phyloP scores from a whole-genome alignment of 2,113 vertebrate species.

The Phylloscopus trochiloides region DNA sequence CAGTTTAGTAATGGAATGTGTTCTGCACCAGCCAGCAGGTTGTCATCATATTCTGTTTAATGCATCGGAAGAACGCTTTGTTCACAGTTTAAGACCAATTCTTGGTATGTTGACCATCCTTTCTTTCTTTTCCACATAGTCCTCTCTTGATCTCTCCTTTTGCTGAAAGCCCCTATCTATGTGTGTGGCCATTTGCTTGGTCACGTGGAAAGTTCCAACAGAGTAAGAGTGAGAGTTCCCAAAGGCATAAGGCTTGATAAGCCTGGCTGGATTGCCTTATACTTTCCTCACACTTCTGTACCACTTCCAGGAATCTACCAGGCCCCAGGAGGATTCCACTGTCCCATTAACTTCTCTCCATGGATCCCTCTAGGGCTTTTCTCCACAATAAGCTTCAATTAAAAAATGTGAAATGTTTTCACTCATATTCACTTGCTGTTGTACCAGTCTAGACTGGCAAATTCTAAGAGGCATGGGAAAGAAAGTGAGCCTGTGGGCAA shows the following conservation, averaged over 20 bases:
- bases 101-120: not conserved
- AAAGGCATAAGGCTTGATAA: not conserved
- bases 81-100: not conserved
- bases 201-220: not conserved
- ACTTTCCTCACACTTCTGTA: not conserved
- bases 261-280: not conserved
- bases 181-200: not conserved
- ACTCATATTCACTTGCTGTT: not conserved
- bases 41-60: not conserved
- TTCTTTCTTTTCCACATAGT: not conserved
- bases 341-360: not conserved
- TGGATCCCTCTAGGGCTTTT: not conserved
- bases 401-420: not conserved
- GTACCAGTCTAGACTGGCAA: not conserved
- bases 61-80: not conserved
- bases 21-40: not conserved
- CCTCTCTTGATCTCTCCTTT: not conserved
- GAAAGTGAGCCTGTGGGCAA: not conserved
- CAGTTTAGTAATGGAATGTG: not conserved
- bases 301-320: not conserved
- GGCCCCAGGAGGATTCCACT: not conserved
- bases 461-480: not conserved
- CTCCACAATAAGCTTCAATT: not conserved
- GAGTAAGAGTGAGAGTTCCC: not conserved
- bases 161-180: not conserved